These are phyloP conservation scores for Eremophila alpestris DNA, from an alignment of 2,797 vertebrate species.

Conservation along the genomic window DNA sequence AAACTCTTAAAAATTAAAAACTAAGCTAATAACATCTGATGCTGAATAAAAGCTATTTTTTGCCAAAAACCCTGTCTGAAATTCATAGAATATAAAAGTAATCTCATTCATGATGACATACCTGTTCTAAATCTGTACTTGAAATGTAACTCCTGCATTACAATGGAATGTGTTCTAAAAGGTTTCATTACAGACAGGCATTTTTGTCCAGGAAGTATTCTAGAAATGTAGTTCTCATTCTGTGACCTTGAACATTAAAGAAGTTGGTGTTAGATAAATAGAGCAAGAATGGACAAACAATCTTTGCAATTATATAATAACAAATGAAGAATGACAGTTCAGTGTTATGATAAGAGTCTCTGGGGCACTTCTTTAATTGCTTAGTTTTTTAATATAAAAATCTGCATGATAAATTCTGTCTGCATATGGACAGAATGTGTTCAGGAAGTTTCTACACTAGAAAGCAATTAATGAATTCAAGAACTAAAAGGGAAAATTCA, in stretches of 20 bases:
- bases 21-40: neutral
- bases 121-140: neutral
- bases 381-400: conserved; percentile 29
- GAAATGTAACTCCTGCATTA: neutral
- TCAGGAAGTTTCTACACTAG: conserved; percentile 42
- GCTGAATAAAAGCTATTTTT: neutral
- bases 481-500: neutral
- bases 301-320: conserved; percentile 54
- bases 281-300: conserved; percentile 60
- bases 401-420: conserved; percentile 18
- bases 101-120: neutral
- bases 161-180: neutral
- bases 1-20: neutral
- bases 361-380: conserved; percentile 48
- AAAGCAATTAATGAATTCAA: conserved; percentile 8
- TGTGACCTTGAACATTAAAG: conserved; percentile 53
- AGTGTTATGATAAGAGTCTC: conserved; percentile 35
- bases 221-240: conserved; percentile 13
- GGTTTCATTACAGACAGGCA: neutral
- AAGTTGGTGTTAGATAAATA: conserved; percentile 38
- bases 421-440: conserved; percentile 37
- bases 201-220: conserved; percentile 29
- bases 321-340: conserved; percentile 62
- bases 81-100: neutral
- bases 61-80: neutral